Conservation (phyloP, 2,797 vertebrate genomes). For the Chrysocyon brachyurus region DNA sequence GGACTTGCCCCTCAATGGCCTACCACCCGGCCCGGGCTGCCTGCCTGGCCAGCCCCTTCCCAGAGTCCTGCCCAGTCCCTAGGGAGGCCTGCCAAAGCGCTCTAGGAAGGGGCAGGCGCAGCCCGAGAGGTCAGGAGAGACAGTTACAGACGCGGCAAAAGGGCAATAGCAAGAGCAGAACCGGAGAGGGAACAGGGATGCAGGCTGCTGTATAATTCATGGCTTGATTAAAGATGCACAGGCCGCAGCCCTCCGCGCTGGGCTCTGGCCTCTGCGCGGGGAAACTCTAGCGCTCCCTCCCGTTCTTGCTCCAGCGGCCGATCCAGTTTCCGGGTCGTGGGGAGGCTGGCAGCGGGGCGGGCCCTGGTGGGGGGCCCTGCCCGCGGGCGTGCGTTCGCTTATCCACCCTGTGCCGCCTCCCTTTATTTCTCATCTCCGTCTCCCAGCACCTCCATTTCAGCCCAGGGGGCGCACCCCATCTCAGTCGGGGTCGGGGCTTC, state of each 20-base stretch:
- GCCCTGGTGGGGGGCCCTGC: background rate
- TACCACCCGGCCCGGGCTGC: slow-evolving; percentile 13
- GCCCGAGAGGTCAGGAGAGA: background rate
- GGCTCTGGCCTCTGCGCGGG: slow-evolving; percentile 75
- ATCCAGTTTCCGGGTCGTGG: slow-evolving; percentile 83
- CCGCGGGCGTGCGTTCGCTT: background rate
- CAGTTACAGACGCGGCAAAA: slow-evolving; percentile 56
- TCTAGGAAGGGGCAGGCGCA: slow-evolving; percentile 29
- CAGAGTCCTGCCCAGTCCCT: slow-evolving; percentile 47
- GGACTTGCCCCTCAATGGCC: background rate
- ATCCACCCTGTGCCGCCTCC: background rate
- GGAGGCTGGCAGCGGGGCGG: slow-evolving; percentile 31
- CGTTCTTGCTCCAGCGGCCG: slow-evolving; percentile 72
- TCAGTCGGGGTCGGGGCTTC: background rate
- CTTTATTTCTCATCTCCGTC: slow-evolving; percentile 20
- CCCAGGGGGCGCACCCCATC: background rate
- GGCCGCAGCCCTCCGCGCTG: slow-evolving; percentile 69
- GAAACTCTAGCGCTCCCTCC: slow-evolving; percentile 83
- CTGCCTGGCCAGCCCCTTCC: slow-evolving; percentile 52
- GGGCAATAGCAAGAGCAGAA: slow-evolving; percentile 75
- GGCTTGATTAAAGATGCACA: slow-evolving; percentile 83
- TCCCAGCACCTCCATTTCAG: background rate
- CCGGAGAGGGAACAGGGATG: slow-evolving; percentile 69
- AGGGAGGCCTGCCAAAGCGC: slow-evolving; percentile 9
- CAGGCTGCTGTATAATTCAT: slow-evolving; percentile 84